Evolutionary conservation across 53 echinoderm and acorn worm species (phyloP).

Genomic region (Mesocentrotus franciscanus): DNA sequence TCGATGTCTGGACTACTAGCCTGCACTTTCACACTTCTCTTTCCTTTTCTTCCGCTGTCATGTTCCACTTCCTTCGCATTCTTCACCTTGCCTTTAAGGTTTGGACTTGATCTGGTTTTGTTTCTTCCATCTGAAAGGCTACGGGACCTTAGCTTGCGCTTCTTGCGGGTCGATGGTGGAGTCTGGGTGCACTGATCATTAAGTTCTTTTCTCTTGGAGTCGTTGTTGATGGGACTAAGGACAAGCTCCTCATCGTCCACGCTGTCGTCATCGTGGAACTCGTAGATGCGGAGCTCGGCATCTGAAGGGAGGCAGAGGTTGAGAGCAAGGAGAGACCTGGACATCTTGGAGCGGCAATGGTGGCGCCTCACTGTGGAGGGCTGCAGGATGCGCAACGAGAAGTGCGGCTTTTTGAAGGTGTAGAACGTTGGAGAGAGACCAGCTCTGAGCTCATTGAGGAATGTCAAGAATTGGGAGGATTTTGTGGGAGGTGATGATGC

Average conservation of each 20-base stretch:
- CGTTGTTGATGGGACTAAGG: constrained; percentile 32
- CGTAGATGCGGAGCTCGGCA: constrained; percentile 70
- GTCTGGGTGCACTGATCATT: constrained; percentile 63
- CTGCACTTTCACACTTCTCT: constrained; percentile 37
- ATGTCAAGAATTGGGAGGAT: constrained; percentile 64
- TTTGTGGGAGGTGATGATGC: constrained; percentile 38
- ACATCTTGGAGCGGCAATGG: constrained; percentile 25
- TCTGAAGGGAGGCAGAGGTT: constrained; percentile 72
- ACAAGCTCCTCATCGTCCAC: constrained; percentile 45
- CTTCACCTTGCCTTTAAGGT: constrained; percentile 13
- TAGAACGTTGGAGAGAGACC: constrained; percentile 77
- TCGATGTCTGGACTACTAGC: constrained; percentile 60
- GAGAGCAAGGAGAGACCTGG: constrained; percentile 72
- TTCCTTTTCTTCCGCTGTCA: constrained; percentile 13
- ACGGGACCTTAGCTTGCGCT: neutral
- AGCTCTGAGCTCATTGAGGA: constrained; percentile 67
- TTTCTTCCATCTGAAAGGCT: neutral
- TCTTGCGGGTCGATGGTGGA: constrained; percentile 38
- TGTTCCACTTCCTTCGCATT: constrained; percentile 44
- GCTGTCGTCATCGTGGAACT: constrained; percentile 75
- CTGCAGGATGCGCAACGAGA: constrained; percentile 78
- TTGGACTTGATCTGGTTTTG: neutral
- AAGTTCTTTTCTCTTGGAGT: neutral
- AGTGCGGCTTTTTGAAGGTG: constrained; percentile 80
- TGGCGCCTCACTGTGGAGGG: constrained; percentile 64